A percentile compares a stretch with the other conserved stretches of the same genome.
phyloP scores from a whole-genome alignment of 1,140 invertebrate genomes.

The Gonioctena quinquepunctata region DNA sequence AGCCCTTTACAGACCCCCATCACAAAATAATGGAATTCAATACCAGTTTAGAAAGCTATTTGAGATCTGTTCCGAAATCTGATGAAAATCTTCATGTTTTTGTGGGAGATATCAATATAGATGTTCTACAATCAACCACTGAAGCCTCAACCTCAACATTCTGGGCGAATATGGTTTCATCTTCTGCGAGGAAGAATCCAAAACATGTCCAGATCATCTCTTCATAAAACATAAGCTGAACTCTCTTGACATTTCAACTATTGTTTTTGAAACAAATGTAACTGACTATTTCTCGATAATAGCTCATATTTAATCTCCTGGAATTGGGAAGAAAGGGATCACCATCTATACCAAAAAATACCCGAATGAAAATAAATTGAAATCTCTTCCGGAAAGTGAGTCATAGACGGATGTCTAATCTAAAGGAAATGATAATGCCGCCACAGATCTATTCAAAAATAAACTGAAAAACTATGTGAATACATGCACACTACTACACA shows the following conservation, averaged over 20 bases:
- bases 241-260: not conserved
- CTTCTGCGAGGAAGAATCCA: not conserved
- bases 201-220: not conserved
- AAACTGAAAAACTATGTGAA: not conserved
- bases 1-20: not conserved
- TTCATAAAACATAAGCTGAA: not conserved
- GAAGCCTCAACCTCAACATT: not conserved
- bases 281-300: not conserved
- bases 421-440: not conserved
- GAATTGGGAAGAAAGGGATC: not conserved
- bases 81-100: not conserved
- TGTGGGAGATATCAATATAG: too few species aligned
- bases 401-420: not conserved
- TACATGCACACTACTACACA: not conserved
- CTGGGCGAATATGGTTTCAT: not conserved
- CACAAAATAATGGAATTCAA: not conserved
- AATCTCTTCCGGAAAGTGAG: not conserved
- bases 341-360: not conserved
- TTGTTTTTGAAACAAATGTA: not conserved
- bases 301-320: not conserved
- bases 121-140: not conserved
- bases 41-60: not conserved
- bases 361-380: not conserved
- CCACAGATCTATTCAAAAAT: not conserved
- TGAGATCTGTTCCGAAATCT: not conserved